Conservation (phyloP, 2,113 vertebrate genomes). For the Acanthochromis polyacanthus region DNA sequence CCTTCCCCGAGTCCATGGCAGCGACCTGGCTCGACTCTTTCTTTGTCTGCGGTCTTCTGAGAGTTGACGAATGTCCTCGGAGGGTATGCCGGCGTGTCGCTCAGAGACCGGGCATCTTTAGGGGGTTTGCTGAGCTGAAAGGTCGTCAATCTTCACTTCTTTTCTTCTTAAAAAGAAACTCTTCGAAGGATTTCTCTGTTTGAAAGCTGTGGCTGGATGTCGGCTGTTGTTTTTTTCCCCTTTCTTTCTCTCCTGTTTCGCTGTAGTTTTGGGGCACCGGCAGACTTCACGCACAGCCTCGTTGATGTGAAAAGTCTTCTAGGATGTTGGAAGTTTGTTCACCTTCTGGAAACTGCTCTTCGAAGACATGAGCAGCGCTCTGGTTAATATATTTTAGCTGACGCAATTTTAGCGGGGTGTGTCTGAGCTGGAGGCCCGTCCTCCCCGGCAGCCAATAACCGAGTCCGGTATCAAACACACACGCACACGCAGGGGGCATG, state of each 20-base stretch:
- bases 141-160: not conserved
- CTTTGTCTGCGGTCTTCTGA: conserved; percentile 22
- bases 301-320: not conserved
- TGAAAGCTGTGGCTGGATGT: not conserved
- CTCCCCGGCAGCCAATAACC: conserved; percentile 36
- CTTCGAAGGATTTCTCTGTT: no score
- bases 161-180: not conserved
- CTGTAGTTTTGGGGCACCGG: not conserved
- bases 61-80: conserved; percentile 12
- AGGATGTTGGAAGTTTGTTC: not conserved
- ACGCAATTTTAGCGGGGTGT: conserved; percentile 38
- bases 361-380: not conserved
- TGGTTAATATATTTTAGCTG: conserved; percentile 36
- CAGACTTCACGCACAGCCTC: not conserved
- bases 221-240: not conserved
- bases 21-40: not conserved
- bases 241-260: not conserved
- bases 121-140: not conserved
- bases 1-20: conserved; percentile 76
- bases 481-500: no score
- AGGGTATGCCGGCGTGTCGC: conserved; percentile 2
- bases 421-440: not conserved
- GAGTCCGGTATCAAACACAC: not conserved
- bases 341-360: not conserved
- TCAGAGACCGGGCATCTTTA: conserved; percentile 38